These are phyloP conservation scores for Quadroppia sp. DNA, from an alignment of 2,888 invertebrate genomes.

Conservation along the genomic window DNA sequence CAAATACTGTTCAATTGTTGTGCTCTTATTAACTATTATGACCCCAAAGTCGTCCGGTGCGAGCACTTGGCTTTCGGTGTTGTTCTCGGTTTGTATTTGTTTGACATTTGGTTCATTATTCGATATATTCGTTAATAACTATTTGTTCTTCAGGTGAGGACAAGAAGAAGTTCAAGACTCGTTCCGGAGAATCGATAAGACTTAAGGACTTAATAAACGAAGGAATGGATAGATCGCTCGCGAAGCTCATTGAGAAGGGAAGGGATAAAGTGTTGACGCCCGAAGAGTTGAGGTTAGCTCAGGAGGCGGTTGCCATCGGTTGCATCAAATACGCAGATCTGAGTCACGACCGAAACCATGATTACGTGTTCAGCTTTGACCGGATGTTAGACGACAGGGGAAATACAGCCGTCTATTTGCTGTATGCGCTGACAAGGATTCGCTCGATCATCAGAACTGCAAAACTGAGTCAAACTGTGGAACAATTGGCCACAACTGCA, in stretches of 20 bases:
- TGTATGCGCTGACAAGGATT: constrained; percentile 92
- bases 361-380: constrained; percentile 97
- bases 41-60: constrained; percentile 63
- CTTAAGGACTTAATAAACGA: constrained; percentile 84
- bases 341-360: constrained; percentile 83
- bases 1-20: constrained; percentile 73
- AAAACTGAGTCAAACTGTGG: constrained; percentile 60
- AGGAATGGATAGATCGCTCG: constrained; percentile 62
- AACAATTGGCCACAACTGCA: constrained; percentile 53
- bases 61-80: constrained; percentile 96
- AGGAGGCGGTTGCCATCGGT: constrained; percentile 90
- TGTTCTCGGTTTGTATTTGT: constrained; percentile 66
- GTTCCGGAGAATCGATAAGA: constrained; percentile 91
- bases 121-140: no score
- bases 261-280: constrained; percentile 70
- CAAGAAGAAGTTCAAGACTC: constrained; percentile 94
- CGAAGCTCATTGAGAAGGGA: constrained; percentile 79
- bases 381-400: constrained; percentile 97
- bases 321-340: constrained; percentile 98
- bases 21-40: constrained; percentile 67
- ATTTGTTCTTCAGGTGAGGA: constrained; percentile 44
- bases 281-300: constrained; percentile 74
- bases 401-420: constrained; percentile 94
- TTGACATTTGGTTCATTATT: background rate
- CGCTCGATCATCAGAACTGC: constrained; percentile 80